Base-by-base conservation (phyloP, 2,113 vertebrate species). In the Anhinga rufa region DNA sequence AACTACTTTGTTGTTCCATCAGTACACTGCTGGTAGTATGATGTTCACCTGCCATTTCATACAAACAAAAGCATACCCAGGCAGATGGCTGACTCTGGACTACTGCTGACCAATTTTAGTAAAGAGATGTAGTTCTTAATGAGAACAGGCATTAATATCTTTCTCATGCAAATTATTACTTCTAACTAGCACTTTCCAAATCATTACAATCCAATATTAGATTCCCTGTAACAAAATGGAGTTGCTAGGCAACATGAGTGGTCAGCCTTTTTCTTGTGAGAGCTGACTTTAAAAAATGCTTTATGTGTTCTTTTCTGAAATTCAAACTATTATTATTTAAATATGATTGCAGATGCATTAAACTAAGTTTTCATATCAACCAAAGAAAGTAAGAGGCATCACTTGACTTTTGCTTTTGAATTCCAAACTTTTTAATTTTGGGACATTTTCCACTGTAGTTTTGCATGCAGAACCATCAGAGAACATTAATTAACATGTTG, bases 401-500 rank as follows among this genome's bases (percentile, higher is more conserved):
- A 66, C 10, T 93, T 95, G 82, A 93, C 61, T 96, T 93, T 95
- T 80, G 34, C 40, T 88, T 40, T 48, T 88, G 71, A 95, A 88
- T 94, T 57, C 92, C 34, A 70, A 49, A 62, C 44, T 89, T 89
- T 94, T 96, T 70, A 26, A 40, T 89, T 94, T 58, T 86, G 61
- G 80, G 72, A 34, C 40, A 54, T 85, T 96, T 89, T 90, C 34
- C 25, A 78, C 25, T 87, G 22, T n/a, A 77, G 54, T 79, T 97
- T 85, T 97, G 69, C 54, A 92, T 89, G 44, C 82, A 82, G 82
- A 95, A 91, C 79, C 5, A 42, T 88, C 55, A 95, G 71, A 96
- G 85, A 93, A 95, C 94, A 95, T 96, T 97, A 98, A 98, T 98
- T 98, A 98, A 62, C 85, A 95, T 95, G 97, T 98, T 97, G 94